Percentiles rank a stretch among this genome's conserved stretches.
Conservation (phyloP, 1,140 invertebrate genomes). For the Saccostrea cuccullata region DNA sequence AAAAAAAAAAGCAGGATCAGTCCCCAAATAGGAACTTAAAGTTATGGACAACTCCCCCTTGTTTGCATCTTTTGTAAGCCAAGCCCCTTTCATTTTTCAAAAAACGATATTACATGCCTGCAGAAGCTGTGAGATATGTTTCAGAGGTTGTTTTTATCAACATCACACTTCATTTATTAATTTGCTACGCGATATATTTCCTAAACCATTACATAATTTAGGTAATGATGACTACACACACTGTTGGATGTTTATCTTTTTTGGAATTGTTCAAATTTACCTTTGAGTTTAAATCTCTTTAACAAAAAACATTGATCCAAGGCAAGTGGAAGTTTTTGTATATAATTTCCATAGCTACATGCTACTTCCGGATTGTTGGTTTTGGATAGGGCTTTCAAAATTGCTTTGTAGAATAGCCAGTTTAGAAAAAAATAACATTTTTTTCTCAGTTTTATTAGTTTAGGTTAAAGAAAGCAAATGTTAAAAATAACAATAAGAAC, state of each 20-base stretch:
- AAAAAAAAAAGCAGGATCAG: too few species aligned
- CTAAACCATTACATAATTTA: neutral
- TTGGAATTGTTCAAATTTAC: neutral
- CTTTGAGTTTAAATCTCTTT: neutral
- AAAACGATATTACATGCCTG: too few species aligned
- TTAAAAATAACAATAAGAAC: neutral
- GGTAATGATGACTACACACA: neutral
- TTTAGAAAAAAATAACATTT: neutral
- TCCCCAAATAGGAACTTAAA: too few species aligned
- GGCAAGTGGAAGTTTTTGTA: slow-evolving; percentile 46
- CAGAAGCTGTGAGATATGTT: too few species aligned
- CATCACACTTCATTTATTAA: too few species aligned
- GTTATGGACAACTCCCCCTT: too few species aligned
- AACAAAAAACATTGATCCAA: neutral
- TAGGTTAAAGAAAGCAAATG: too few species aligned
- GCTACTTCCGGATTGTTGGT: slow-evolving; percentile 19
- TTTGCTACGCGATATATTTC: too few species aligned
- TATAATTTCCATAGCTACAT: slow-evolving; percentile 58
- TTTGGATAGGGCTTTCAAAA: neutral
- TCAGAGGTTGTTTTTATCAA: too few species aligned
- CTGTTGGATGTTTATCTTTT: slow-evolving; percentile 33
- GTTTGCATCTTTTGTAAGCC: too few species aligned
- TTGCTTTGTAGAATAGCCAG: neutral
- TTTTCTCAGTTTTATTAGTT: neutral
- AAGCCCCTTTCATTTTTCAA: too few species aligned